Evolutionary conservation across 2,888 invertebrate genomes (phyloP), one percentile per base, ranked within the genome.

Genomic region (Parasteatoda lunata): DNA sequence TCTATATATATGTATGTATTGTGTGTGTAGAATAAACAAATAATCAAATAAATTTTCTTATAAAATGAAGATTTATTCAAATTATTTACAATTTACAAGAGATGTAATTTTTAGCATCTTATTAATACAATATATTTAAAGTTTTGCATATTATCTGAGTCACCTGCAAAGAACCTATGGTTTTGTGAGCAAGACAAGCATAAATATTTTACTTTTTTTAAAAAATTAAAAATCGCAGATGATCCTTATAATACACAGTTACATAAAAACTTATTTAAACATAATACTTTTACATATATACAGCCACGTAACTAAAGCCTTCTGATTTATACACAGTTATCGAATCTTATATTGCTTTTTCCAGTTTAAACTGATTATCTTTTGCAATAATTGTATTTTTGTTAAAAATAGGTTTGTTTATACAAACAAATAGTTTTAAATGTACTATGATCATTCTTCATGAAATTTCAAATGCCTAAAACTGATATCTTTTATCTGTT

Each of bases 11-110:
- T 30, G 30, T 30, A 30, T 30, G 30, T 30, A 30, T 30, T 30
- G 30, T 30, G 30, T 5, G 48, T 30, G 30, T 30, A 30, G 30
- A 30, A 30, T 30, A 30, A 30, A 30, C n/a, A n/a, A n/a, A n/a
- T 2, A 30, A 30, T 30, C 30, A 30, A 30, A 30, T 30, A 30
- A 30, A 30, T 30, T 0, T 66, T 75, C 72, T 81, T 83, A 83
- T 66, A 83, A 83, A 83, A 83, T n/a, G 83, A 73, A 83, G 71
- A 77, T 83, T 83, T 83, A 83, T 83, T 83, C 77, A 83, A 83
- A 83, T 77, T 83, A 83, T 83, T 71, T 83, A 83, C 83, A 83
- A 77, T 83, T 77, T 77, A 77, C 71, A 83, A 65, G 65, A 71
- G 51, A 13, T 77, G 77, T 83, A 76, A 71, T 72, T 51, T 59